Evolutionary conservation across 2,113 vertebrate species (phyloP), one percentile per base, ranked within the genome.

Genomic region (Odontophorus gujanensis): DNA sequence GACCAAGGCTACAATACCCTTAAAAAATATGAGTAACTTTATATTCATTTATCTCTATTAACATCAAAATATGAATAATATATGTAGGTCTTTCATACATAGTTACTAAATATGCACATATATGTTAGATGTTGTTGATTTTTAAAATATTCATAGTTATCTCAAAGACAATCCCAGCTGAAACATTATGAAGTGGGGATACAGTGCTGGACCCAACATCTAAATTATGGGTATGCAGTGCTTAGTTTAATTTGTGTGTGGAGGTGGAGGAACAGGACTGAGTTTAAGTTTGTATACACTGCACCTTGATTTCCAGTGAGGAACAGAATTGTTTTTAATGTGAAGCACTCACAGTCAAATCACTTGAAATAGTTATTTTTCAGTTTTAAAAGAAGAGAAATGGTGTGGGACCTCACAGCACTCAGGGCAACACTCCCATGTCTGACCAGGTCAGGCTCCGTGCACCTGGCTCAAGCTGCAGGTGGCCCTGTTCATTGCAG

Each of bases 371-470:
- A 45, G 22, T 47, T 53, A 0, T 13, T 83, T 88, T 67, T 43
- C 8, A n/a, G 34, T 30, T 38, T 0, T 15, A 6, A 65, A 78
- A 78, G 9, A n/a, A 2, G 5, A 2, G 18, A 4, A 3, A 16
- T 17, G 58, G 6, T 3, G 3, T 14, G 25, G 42, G 18, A 65
- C 38, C 68, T 81, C 3, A 7, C 26, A 61, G 26, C 25, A 26
- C 9, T 21, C 20, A 67, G 42, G 22, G 18, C 42, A 75, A 40
- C 75, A 68, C 38, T 65, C 22, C 21, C 25, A 1, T 53, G 15
- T 17, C 51, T 53, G 51, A 53, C 26, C 5, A 8, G 26, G 15
- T 53, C 15, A 16, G 26, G 26, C 51, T 28, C 25, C 28, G 51
- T 28, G 26, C 26, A 53, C 51, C 26, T 26, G 16, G 15, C 51